Evolutionary conservation across 2,797 vertebrate genomes (phyloP).

Genomic region (Ptychadena robeensis): DNA sequence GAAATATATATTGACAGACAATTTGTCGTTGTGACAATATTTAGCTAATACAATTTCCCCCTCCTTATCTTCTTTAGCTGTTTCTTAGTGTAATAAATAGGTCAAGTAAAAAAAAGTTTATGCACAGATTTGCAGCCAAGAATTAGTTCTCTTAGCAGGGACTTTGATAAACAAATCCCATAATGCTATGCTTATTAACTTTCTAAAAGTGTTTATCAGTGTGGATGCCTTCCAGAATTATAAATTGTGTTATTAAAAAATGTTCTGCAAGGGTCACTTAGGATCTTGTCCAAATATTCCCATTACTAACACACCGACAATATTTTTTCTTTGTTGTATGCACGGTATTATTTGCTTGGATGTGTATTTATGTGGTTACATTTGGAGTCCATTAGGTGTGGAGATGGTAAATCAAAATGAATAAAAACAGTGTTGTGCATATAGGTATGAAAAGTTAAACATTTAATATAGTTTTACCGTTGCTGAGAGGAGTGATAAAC

Average conservation of each 20-base stretch:
- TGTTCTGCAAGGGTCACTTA: neutral
- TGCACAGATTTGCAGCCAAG: neutral
- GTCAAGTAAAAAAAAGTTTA: neutral
- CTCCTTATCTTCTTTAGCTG: too few relatives aligned
- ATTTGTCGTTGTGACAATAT: neutral
- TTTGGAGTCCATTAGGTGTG: neutral
- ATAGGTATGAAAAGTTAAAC: too few relatives aligned
- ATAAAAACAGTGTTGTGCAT: too few relatives aligned
- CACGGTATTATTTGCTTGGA: neutral
- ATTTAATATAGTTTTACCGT: too few relatives aligned
- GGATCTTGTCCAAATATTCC: neutral
- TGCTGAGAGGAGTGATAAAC: too few relatives aligned
- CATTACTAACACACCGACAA: neutral
- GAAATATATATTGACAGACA: too few relatives aligned
- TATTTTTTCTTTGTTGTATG: too few relatives aligned
- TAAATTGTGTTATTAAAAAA: neutral
- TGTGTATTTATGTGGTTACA: neutral
- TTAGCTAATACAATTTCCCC: neutral
- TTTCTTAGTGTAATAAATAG: neutral
- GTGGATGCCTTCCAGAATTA: neutral
- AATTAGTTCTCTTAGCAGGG: neutral
- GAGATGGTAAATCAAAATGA: too few relatives aligned
- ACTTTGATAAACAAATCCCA: neutral
- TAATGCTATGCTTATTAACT: neutral
- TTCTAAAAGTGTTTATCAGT: neutral